Conservation (phyloP, 2,888 invertebrate species). For the Labia minor region DNA sequence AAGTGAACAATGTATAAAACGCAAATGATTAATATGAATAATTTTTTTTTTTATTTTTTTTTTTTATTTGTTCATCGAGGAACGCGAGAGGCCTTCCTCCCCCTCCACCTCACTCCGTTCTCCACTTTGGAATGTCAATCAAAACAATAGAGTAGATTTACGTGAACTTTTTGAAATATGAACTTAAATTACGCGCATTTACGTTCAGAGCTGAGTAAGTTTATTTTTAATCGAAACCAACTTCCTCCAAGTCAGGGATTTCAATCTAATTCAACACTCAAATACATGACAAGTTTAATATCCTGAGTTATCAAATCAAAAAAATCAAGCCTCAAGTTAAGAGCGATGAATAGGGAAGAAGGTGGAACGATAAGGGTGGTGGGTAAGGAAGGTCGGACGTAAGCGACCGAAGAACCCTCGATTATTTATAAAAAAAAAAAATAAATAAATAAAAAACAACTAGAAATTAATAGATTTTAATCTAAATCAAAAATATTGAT, state of each 20-base stretch:
- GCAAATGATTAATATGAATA: neutral
- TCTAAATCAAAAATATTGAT: slow-evolving; percentile 7
- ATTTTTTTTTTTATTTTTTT: neutral
- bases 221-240: slow-evolving; percentile 7
- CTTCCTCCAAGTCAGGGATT: neutral
- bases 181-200: slow-evolving; percentile 5
- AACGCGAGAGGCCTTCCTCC: neutral
- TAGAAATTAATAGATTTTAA: neutral
- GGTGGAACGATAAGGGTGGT: neutral
- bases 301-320: slow-evolving; percentile 13
- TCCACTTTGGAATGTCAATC: neutral
- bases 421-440: neutral
- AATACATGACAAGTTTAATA: slow-evolving; percentile 13
- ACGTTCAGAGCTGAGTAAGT: neutral
- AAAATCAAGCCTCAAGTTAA: neutral
- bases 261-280: slow-evolving; percentile 7
- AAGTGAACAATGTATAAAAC: neutral
- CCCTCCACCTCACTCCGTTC: neutral
- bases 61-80: neutral
- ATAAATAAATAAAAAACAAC: neutral
- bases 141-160: neutral
- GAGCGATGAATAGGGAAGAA: neutral
- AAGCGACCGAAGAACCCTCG: neutral
- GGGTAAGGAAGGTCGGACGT: neutral
- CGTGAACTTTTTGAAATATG: neutral